Base-by-base conservation (phyloP, 2,888 invertebrate species). In the Harpalus rubripes region DNA sequence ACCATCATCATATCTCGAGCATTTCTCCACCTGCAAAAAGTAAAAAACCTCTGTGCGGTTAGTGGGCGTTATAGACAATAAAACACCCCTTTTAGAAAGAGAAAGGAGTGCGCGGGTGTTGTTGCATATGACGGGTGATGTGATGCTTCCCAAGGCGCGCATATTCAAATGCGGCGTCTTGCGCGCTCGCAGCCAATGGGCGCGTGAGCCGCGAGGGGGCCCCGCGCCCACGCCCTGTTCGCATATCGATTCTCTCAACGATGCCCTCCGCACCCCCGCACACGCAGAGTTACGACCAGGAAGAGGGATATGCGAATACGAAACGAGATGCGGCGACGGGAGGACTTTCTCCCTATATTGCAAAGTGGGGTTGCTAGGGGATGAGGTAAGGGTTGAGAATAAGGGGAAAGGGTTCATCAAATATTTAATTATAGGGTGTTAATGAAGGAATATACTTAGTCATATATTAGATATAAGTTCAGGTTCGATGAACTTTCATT, bases 121-220 rank as follows among this genome's bases (percentile, higher is more conserved):
- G 32, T 32, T 26, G 22, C 63, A 68, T 68, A 26, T 68, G 39
- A 32, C 68, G 32, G 32, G 12, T 32, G 32, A 32, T 6, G 32
- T 32, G 32, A 32, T 32, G 5, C 32, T 32, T 32, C 32, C 32
- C 68, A 52, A 39, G 74, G 86, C 87, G 87, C 87, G 87, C 87
- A 87, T 87, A 87, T 87, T 87, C 87, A 86, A 87, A 87, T 87
- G 68, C 81, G 81, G 86, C 85, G 86, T 87, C 84, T 63, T 87
- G 87, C 87, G 87, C 87, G 84, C 84, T 84, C 85, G 65, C 85
- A 58, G 80, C 87, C 87, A 87, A 87, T 87, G 85, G 82, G 59
- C 44, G 61, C 61, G 72, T 81, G 78, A 59, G 78, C 68, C 82
- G 82, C 32, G 32, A 32, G 32, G 32, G 81, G 61, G 81, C 85